Evolutionary conservation across 2,797 vertebrate species (phyloP).

Genomic region (Octomys mimax): DNA sequence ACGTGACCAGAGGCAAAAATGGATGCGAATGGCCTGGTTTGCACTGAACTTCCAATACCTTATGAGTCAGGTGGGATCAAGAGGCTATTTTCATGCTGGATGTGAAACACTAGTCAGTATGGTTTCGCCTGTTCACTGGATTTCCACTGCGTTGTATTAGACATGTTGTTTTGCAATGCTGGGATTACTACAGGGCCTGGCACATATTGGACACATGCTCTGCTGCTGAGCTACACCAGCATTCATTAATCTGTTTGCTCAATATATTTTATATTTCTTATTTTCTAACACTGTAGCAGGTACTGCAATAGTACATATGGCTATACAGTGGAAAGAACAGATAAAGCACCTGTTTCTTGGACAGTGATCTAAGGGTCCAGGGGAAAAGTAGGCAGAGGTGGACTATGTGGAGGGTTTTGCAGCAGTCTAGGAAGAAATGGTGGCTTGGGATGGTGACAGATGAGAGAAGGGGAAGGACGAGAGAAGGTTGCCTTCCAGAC

Average conservation of each 20-base stretch:
- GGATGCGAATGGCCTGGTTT: background rate
- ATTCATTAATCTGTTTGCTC: background rate
- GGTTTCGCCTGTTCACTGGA: background rate
- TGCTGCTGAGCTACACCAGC: background rate
- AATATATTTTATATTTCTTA: background rate
- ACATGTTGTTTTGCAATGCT: background rate
- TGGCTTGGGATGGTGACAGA: background rate
- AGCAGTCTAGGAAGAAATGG: background rate
- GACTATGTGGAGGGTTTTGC: background rate
- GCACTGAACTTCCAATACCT: background rate
- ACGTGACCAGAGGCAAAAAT: background rate
- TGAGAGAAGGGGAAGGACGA: background rate
- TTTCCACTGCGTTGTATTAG: background rate
- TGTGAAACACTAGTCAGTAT: background rate
- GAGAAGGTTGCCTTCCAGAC: background rate
- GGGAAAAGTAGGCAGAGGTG: background rate
- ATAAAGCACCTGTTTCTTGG: background rate
- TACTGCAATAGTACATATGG: background rate
- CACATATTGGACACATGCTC: background rate
- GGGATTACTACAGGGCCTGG: background rate
- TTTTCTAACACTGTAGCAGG: background rate
- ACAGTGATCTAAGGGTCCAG: background rate
- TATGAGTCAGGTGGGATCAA: background rate
- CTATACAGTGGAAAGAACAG: background rate
- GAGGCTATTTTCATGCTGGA: background rate